Conservation (phyloP, 2,888 invertebrate genomes). For the Ligdia adustata region DNA sequence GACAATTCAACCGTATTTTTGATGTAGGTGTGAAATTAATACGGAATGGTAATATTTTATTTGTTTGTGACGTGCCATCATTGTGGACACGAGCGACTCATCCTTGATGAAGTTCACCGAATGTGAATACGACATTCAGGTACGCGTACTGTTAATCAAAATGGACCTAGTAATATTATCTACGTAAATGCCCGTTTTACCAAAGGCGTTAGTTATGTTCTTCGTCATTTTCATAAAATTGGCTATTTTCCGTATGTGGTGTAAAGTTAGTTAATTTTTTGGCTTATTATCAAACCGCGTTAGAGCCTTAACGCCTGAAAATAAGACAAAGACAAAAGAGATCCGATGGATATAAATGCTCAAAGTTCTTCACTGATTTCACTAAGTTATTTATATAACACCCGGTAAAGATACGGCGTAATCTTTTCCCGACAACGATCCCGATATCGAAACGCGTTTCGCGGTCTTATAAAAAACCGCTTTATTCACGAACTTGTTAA, state of each 20-base stretch:
- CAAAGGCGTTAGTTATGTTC: too few relatives aligned
- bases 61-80: too few relatives aligned
- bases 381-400: constrained; percentile 28
- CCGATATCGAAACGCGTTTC: constrained; percentile 36
- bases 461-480: constrained; percentile 37
- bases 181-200: neutral
- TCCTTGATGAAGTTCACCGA: too few relatives aligned
- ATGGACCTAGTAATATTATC: neutral
- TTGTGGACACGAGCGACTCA: too few relatives aligned
- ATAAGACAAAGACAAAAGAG: constrained; percentile 6
- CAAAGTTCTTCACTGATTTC: constrained; percentile 16
- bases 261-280: neutral
- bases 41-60: too few relatives aligned
- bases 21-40: too few relatives aligned
- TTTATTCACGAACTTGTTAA: constrained; percentile 41
- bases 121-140: too few relatives aligned
- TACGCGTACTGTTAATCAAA: too few relatives aligned
- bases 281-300: too few relatives aligned
- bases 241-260: too few relatives aligned
- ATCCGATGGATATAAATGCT: constrained; percentile 3
- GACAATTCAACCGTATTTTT: too few relatives aligned
- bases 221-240: too few relatives aligned
- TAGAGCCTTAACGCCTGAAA: constrained; percentile 6
- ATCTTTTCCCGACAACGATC: constrained; percentile 33
- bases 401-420: constrained; percentile 31